Percentiles rank a stretch among this genome's conserved stretches.
Evolutionary conservation across 2,113 vertebrate species (phyloP).

Genomic region (Ceyx melanurus): DNA sequence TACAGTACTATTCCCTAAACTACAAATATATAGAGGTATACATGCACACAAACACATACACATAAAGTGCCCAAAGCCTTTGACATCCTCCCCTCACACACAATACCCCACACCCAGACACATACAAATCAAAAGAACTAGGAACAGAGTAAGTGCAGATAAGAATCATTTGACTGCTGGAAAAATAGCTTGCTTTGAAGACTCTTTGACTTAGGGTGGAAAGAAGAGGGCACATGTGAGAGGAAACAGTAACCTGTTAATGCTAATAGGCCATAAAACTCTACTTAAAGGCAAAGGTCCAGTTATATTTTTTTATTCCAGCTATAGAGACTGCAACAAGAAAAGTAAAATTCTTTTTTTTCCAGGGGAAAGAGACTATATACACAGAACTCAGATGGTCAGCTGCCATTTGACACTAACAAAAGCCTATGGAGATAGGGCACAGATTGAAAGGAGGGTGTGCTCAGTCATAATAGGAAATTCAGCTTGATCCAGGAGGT

Average conservation of each 20-base stretch:
- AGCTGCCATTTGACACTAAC: not conserved
- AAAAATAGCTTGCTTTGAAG: not conserved
- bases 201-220: not conserved
- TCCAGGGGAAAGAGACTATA: not conserved
- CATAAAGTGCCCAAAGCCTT: not conserved
- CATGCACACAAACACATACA: not conserved
- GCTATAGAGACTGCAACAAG: not conserved
- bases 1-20: not conserved
- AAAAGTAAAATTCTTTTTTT: not conserved
- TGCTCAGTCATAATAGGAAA: not conserved
- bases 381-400: not conserved
- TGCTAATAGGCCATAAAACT: not conserved
- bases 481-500: not conserved
- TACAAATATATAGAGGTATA: not conserved
- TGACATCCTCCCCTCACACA: not conserved
- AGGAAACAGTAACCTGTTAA: not conserved
- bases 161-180: not conserved
- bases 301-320: not conserved
- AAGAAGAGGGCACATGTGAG: not conserved
- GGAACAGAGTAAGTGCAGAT: not conserved
- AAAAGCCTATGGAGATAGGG: not conserved
- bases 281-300: not conserved
- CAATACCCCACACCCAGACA: fast-evolving
- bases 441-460: not conserved
- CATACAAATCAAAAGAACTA: not conserved